phyloP scores from a whole-genome alignment of 2,888 invertebrate species.

The Nasonovia ribisnigri region DNA sequence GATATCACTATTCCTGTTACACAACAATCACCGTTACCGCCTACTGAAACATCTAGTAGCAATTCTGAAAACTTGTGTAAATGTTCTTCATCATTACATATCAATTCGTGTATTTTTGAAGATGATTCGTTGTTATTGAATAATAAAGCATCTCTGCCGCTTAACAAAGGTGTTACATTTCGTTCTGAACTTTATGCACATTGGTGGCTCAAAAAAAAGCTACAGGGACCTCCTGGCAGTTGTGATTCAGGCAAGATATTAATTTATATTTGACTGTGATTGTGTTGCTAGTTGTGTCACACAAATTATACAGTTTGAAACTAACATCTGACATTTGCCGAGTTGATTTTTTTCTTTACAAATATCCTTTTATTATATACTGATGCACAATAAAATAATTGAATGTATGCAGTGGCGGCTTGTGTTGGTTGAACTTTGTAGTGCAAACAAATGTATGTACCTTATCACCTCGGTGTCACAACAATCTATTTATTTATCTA shows the following conservation, averaged over 20 bases:
- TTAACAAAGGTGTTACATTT: constrained; percentile 71
- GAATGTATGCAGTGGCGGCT: not conserved
- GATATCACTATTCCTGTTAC: constrained; percentile 83
- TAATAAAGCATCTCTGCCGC: constrained; percentile 42
- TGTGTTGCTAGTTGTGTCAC: constrained; percentile 38
- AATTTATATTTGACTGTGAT: constrained; percentile 62
- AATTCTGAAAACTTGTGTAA: constrained; percentile 80
- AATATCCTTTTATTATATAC: not conserved
- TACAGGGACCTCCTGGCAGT: constrained; percentile 72
- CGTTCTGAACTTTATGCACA: constrained; percentile 89
- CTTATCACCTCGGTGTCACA: not conserved
- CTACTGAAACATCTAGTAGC: constrained; percentile 70
- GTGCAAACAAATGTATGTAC: not conserved
- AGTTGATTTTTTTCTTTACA: not conserved
- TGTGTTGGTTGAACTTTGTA: not conserved
- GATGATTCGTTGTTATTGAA: constrained; percentile 44
- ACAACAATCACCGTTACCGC: constrained; percentile 60
- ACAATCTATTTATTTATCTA: not conserved
- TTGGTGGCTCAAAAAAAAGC: constrained; percentile 92
- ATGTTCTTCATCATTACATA: constrained; percentile 81
- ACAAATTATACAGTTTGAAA: constrained; percentile 43
- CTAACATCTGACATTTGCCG: constrained; percentile 37
- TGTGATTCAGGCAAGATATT: constrained; percentile 66
- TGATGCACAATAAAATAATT: not conserved
- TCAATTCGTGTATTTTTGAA: constrained; percentile 77